Conservation (phyloP, 2,113 vertebrate genomes). For the Rhipidura dahli region DNA sequence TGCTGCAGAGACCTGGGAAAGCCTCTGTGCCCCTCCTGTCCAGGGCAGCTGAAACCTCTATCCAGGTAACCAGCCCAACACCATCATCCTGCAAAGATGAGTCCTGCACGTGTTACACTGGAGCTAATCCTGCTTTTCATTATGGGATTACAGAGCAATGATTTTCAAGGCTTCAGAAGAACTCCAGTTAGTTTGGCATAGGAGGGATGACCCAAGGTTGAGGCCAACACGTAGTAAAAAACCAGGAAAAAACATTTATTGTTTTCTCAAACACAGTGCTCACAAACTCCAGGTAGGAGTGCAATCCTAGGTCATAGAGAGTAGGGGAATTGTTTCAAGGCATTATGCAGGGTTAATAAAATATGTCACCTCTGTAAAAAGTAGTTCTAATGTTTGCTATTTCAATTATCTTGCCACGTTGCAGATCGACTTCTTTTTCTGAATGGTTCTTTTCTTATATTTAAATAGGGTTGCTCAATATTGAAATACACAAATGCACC, state of each 20-base stretch:
- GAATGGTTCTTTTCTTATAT: not conserved
- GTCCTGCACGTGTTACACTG: not conserved
- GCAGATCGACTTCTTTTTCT: not conserved
- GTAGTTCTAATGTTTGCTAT: not conserved
- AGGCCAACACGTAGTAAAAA: not conserved
- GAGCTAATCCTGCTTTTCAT: constrained; percentile 11
- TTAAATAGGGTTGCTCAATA: not conserved
- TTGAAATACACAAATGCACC: fast-evolving
- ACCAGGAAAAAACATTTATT: not conserved
- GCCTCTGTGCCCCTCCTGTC: not conserved
- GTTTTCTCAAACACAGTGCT: not conserved
- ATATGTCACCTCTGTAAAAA: not conserved
- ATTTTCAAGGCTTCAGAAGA: not conserved
- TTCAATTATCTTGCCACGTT: not conserved
- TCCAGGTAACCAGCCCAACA: not conserved
- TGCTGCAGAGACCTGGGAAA: not conserved
- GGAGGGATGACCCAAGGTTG: not conserved
- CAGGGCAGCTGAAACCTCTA: not conserved
- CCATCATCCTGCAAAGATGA: fast-evolving
- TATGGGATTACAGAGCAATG: not conserved
- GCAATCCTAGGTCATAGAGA: not conserved
- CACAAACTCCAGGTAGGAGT: not conserved
- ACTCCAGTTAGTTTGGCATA: not conserved
- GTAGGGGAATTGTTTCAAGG: not conserved
- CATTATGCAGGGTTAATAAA: not conserved